A percentile compares a stretch with the other conserved stretches of the same genome.
These are phyloP conservation scores for Yponomeuta evonymella DNA, from an alignment of 2,888 invertebrate species.

Conservation along the genomic window DNA sequence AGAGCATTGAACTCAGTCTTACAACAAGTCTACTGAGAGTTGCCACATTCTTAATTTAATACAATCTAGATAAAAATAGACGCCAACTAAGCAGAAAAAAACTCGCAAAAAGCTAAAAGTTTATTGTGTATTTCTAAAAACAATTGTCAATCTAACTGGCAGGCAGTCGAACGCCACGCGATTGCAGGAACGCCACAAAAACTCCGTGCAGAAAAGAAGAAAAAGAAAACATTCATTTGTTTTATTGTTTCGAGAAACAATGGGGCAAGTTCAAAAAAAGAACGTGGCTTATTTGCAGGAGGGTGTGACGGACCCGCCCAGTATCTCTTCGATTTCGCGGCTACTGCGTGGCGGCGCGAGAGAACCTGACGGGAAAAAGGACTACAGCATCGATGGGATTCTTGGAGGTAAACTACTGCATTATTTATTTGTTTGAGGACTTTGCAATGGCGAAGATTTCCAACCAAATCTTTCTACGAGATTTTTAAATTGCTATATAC, in stretches of 20 bases:
- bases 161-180: background rate
- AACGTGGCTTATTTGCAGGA: slow-evolving; percentile 77
- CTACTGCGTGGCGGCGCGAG: slow-evolving; percentile 88
- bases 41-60: too few relatives aligned
- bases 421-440: slow-evolving; percentile 1
- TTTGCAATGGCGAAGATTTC: background rate
- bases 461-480: background rate
- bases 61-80: too few relatives aligned
- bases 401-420: slow-evolving; percentile 77
- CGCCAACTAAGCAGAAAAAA: background rate
- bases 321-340: slow-evolving; percentile 94
- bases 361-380: slow-evolving; percentile 88
- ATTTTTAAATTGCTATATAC: too few relatives aligned
- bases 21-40: too few relatives aligned
- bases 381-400: slow-evolving; percentile 93
- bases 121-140: background rate
- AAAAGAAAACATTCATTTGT: background rate
- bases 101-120: background rate
- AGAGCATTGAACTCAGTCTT: too few relatives aligned
- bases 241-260: slow-evolving; percentile 7
- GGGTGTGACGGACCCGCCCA: slow-evolving; percentile 94
- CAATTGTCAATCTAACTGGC: slow-evolving; percentile 4
- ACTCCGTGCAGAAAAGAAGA: background rate
- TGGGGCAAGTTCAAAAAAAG: slow-evolving; percentile 24
- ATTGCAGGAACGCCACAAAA: slow-evolving; percentile 12